A percentile compares a stretch with the other conserved stretches of the same genome.
These are phyloP conservation scores for Ameiurus melas DNA, from an alignment of 2,113 vertebrate species.

Conservation along the genomic window DNA sequence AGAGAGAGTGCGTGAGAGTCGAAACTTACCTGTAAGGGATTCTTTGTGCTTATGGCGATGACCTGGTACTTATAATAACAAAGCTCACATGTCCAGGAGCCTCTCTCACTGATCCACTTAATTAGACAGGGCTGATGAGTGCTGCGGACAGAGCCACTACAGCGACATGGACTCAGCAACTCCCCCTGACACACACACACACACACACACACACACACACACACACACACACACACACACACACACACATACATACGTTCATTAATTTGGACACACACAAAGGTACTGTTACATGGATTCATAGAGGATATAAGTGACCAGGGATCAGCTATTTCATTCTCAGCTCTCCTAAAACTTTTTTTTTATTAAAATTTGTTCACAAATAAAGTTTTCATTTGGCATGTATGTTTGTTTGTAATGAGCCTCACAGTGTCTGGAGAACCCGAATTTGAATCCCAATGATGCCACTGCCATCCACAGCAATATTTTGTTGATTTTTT, in stretches of 20 bases:
- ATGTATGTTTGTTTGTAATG: not conserved
- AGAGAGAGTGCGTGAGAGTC: not conserved
- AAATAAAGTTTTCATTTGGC: not conserved
- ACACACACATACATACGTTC: too few species aligned
- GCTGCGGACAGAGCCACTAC: constrained; percentile 93
- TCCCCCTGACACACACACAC: constrained; percentile 81
- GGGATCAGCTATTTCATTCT: not conserved
- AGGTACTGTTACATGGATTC: not conserved
- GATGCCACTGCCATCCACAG: not conserved
- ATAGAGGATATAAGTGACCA: not conserved
- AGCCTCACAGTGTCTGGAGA: not conserved
- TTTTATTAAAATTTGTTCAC: not conserved
- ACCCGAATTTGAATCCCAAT: not conserved
- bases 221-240: not conserved
- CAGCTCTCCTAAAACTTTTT: not conserved
- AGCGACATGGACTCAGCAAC: constrained; percentile 95
- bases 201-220: constrained; percentile 22
- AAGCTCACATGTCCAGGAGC: constrained; percentile 98
- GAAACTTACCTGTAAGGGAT: constrained; percentile 90
- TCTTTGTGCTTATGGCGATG: constrained; percentile 99
- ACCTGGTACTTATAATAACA: constrained; percentile 99
- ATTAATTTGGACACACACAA: constrained; percentile 19
- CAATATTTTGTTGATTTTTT: not conserved
- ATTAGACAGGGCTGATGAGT: constrained; percentile 98
- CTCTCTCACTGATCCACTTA: constrained; percentile 98